Evolutionary conservation across 2,113 vertebrate genomes (phyloP), one percentile per base, ranked within the genome.

Genomic region (Sinocyclocheilus maitianheensis): DNA sequence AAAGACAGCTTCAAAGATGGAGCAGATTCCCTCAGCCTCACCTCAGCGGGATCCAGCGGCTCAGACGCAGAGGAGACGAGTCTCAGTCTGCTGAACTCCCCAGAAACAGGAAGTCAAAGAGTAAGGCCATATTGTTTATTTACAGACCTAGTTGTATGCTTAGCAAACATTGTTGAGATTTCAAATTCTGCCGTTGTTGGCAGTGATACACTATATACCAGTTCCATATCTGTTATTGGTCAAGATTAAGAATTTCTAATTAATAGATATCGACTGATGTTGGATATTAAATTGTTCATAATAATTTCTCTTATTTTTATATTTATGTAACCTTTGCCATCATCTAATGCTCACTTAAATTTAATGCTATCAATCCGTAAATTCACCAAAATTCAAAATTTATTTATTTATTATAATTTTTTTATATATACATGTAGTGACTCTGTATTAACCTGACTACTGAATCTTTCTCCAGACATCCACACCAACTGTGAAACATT

Each of bases 1-100:
- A 95, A 97, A 82, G 94, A 96, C 83, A 94, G 96, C 1, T 86
- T 82, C 77, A 93, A 92, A 0, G 97, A 98, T 0, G 43, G 95
- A 3, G 94, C 96, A 0, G 97, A 99, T 34, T 96, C 97, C 0
- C 95, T 98, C 88, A 98, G 97, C 0, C 96, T 99, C 86, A 99
- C 98, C 79, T 99, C 98, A 0, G 98, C 97, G 0, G 97, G 98
- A 85, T 99, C 98, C 89, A 98, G 97, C 82, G 97, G 96, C 65
- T 99, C 98, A 0, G 98, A 99, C 0, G 96, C 97, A 91, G 98
- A 99, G 85, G 98, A 99, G 87, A 96, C 97, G 90, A 97, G 95
- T 91, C 91, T 97, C 94, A 97, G 97, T 97, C 97, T 0, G 97
- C 81, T 83, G 1, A 83, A 99, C 90, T 99, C 98, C 11, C 98